Conservation (phyloP, 2,888 invertebrate genomes). For the Ectropis crepuscularia region DNA sequence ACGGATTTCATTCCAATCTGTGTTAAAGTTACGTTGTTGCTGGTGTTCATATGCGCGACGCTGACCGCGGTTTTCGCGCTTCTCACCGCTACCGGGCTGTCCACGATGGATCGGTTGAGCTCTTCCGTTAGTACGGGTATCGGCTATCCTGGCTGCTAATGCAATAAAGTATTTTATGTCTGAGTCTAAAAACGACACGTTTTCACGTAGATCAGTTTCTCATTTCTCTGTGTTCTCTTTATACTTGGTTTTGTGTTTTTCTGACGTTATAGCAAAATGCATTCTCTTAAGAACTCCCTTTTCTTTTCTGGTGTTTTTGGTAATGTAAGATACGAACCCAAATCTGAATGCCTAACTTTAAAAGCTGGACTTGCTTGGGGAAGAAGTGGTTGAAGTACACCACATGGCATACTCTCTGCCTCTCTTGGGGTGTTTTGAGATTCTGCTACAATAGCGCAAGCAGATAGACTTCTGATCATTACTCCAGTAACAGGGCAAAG, state of each 20-base stretch:
- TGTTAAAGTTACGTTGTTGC: too few species aligned
- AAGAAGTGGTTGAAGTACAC: slow-evolving; percentile 6
- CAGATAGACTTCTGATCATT: slow-evolving; percentile 4
- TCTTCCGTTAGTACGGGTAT: too few species aligned
- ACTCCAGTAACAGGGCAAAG: slow-evolving; percentile 3
- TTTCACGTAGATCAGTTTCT: too few species aligned
- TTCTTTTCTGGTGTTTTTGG: slow-evolving; percentile 30
- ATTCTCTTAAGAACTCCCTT: slow-evolving; percentile 25
- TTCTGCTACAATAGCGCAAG: slow-evolving; percentile 4
- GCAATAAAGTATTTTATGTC: too few species aligned
- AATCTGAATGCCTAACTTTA: slow-evolving; percentile 24
- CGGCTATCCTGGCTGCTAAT: too few species aligned
- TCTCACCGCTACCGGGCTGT: too few species aligned
- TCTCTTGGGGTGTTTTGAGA: slow-evolving; percentile 7
- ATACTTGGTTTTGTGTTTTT: slow-evolving; percentile 21
- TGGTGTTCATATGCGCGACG: too few species aligned
- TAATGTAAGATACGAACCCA: slow-evolving; percentile 22
- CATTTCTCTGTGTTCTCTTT: too few species aligned
- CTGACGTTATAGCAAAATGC: slow-evolving; percentile 27
- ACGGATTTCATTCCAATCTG: too few species aligned
- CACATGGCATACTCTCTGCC: slow-evolving; percentile 5
- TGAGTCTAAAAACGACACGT: too few species aligned
- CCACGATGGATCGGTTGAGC: too few species aligned
- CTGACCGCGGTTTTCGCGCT: too few species aligned
- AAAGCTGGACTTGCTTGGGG: slow-evolving; percentile 24